A percentile compares a stretch with the other conserved stretches of the same genome.
Conservation (phyloP, 2,113 vertebrate genomes). For the Perca schrenkii region DNA sequence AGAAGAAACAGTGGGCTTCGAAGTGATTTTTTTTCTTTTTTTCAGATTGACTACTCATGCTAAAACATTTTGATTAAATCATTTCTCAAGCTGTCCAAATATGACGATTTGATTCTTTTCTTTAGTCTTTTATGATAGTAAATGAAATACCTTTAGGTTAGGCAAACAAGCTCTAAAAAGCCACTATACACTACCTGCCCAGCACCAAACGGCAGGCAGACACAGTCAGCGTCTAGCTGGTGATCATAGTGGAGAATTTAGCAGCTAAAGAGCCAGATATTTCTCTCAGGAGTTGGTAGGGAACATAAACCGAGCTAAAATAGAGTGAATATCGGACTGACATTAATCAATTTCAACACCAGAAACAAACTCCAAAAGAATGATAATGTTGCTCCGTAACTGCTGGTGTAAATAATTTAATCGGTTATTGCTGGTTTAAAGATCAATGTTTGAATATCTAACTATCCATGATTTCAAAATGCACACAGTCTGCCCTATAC, state of each 20-base stretch:
- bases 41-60: neutral
- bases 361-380: neutral
- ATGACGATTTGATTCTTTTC: neutral
- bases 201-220: neutral
- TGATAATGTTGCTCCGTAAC: neutral
- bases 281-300: neutral
- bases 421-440: neutral
- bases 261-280: neutral
- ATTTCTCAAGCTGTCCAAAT: slow-evolving; percentile 2
- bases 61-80: neutral
- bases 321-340: too few species aligned
- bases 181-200: neutral
- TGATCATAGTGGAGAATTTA: neutral
- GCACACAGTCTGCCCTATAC: neutral
- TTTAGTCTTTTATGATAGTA: neutral
- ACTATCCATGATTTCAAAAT: neutral
- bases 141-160: neutral
- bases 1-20: neutral
- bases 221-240: neutral
- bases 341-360: neutral
- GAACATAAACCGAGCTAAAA: neutral
- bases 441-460: neutral
- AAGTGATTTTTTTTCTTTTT: neutral
- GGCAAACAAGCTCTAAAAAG: neutral
- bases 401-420: neutral